Evolutionary conservation across 2,888 invertebrate species (phyloP), one percentile per base, ranked within the genome.

Genomic region (Nipponacmea schrenckii): DNA sequence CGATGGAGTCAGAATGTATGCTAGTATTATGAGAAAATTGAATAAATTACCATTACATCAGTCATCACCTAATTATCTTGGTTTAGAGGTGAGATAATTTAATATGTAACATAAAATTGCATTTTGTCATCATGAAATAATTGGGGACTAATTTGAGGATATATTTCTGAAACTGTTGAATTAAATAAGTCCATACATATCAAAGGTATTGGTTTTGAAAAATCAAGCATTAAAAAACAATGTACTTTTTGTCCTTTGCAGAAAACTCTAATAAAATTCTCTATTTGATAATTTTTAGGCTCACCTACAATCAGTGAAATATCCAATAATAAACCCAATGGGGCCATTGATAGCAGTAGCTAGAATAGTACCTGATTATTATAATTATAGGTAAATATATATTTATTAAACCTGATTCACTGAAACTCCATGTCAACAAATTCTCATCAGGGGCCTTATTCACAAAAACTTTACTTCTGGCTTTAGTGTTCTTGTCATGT

Each of bases 301-400:
- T 14, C 64, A 67, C 46, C 72, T 85, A 24, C 74, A 77, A 66
- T 75, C 80, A 26, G 82, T 84, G 4, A 80, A 84, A 75, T 74
- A 74, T 64, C 80, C 81, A 3, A 68, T 87, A 46, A 75, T 75
- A 67, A 80, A 76, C 64, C 81, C 85, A 2, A 64, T 80, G 7
- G 85, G 87, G 8, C 84, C 84, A 5, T 78, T 87, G 24, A 81
- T 86, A 65, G 85, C 86, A 68, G 86, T 86, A 17, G 86, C 84
- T 15, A 79, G 87, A 64, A 81, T 87, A 63, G 86, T 87, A 5
- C 85, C 86, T 17, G 86, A 87, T 73, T 86, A 84, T 71, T 80
- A 81, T 69, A 82, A 83, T 71, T 87, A 86, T 76, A 85, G 83
- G 85, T 86, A 76, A 75, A 79, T 71, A 20, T 24, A 45, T 44